Conservation (phyloP, 1,140 invertebrate species). For the Camponotus pennsylvanicus region DNA sequence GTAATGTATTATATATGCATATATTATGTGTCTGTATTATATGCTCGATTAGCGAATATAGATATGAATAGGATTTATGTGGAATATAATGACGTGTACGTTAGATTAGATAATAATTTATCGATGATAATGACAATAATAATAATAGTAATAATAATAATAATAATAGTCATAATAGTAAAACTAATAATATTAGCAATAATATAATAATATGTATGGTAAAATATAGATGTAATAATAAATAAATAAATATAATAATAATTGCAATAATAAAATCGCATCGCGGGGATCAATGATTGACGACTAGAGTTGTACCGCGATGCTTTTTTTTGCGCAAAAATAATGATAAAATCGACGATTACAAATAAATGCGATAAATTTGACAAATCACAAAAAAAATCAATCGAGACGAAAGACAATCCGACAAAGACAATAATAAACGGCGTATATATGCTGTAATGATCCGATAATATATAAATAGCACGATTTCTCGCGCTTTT, state of each 20-base stretch:
- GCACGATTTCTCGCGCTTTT: constrained; percentile 48
- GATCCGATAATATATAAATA: constrained; percentile 64
- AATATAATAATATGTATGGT: constrained; percentile 22
- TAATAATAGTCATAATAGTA: constrained; percentile 62
- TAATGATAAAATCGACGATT: constrained; percentile 21
- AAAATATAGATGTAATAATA: constrained; percentile 21
- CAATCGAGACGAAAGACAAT: constrained; percentile 25
- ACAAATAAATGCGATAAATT: constrained; percentile 42
- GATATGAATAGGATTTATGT: constrained; percentile 75
- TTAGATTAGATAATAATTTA: constrained; percentile 72
- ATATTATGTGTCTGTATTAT: constrained; percentile 63
- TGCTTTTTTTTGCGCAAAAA: not conserved
- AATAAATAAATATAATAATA: constrained; percentile 57
- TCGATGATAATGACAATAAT: constrained; percentile 78
- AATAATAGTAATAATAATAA: constrained; percentile 78
- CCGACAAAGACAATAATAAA: constrained; percentile 53
- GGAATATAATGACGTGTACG: constrained; percentile 67
- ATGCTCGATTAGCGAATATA: constrained; percentile 74
- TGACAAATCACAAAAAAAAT: constrained; percentile 20
- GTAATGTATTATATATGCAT: constrained; percentile 57
- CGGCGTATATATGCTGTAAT: constrained; percentile 56
- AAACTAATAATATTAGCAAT: constrained; percentile 58
- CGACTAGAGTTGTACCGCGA: constrained; percentile 53
- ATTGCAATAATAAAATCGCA: constrained; percentile 55
- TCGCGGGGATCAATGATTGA: constrained; percentile 22